phyloP scores from a whole-genome alignment of 2,113 vertebrate genomes.

The Larimichthys polyactis region DNA sequence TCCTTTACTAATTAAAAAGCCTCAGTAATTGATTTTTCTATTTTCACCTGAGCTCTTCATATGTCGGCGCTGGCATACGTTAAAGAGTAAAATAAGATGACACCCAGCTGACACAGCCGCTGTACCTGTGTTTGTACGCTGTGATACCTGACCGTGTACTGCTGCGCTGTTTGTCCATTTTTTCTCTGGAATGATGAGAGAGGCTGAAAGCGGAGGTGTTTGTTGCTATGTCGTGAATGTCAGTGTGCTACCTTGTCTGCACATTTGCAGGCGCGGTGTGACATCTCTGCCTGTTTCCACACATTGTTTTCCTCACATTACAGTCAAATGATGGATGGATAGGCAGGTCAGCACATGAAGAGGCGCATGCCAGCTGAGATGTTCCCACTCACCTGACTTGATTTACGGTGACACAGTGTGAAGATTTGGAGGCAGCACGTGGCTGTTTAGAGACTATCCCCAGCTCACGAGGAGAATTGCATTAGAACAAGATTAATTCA shows the following conservation, averaged over 20 bases:
- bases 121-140: background rate
- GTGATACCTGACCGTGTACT: background rate
- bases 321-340: conserved; percentile 34
- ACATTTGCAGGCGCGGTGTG: background rate
- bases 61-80: background rate
- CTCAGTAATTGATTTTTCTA: conserved; percentile 62
- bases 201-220: background rate
- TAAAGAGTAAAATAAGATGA: conserved; percentile 28
- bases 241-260: background rate
- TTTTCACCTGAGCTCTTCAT: conserved; percentile 48
- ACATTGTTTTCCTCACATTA: background rate
- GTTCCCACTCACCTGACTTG: conserved; percentile 5
- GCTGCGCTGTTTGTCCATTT: background rate
- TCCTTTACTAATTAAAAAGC: conserved; percentile 59
- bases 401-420: background rate
- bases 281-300: conserved; percentile 6
- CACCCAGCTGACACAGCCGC: conserved; percentile 17
- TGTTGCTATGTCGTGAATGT: background rate
- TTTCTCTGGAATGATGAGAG: background rate
- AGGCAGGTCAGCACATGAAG: conserved; percentile 16
- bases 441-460: background rate
- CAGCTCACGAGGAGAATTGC: conserved; percentile 23
- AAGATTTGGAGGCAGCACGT: conserved; percentile 24
- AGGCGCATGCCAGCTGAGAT: conserved; percentile 23
- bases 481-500: conserved; percentile 51